phyloP scores from a whole-genome alignment of 1,140 invertebrate species.

The Temnothorax curvispinosus region DNA sequence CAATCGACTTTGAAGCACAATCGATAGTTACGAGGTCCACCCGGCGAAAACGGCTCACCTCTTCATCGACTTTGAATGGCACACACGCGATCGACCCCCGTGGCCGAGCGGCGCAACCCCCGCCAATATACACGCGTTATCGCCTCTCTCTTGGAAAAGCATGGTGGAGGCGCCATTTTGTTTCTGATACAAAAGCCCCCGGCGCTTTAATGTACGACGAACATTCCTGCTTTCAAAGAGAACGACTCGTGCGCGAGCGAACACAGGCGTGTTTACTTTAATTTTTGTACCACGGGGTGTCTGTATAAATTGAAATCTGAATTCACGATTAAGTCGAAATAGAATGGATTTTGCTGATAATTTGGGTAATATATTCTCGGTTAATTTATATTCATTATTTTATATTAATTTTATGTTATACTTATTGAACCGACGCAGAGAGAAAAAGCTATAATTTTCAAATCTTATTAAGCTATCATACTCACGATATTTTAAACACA shows the following conservation, averaged over 20 bases:
- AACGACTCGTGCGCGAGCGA: background rate
- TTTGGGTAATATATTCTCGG: background rate
- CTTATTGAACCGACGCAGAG: background rate
- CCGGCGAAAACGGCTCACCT: slow-evolving; percentile 72
- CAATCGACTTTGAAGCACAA: slow-evolving; percentile 79
- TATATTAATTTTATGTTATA: background rate
- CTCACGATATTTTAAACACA: background rate
- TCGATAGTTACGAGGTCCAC: slow-evolving; percentile 75
- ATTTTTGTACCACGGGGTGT: background rate
- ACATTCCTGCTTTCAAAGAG: slow-evolving; percentile 31
- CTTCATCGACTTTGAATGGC: slow-evolving; percentile 72
- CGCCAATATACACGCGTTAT: slow-evolving; percentile 50
- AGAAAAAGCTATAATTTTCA: background rate
- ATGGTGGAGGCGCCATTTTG: slow-evolving; percentile 64
- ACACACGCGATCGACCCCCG: slow-evolving; percentile 56
- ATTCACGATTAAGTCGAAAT: background rate
- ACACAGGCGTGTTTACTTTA: background rate
- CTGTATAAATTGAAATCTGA: background rate
- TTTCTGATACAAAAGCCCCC: slow-evolving; percentile 34
- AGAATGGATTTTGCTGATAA: background rate
- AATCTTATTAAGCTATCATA: background rate
- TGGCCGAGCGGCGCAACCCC: slow-evolving; percentile 51
- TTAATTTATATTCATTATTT: background rate
- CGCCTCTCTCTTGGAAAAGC: slow-evolving; percentile 10
- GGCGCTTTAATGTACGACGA: slow-evolving; percentile 34